Evolutionary conservation across 2,113 vertebrate genomes (phyloP).

Genomic region (Lipotes vexillifer): DNA sequence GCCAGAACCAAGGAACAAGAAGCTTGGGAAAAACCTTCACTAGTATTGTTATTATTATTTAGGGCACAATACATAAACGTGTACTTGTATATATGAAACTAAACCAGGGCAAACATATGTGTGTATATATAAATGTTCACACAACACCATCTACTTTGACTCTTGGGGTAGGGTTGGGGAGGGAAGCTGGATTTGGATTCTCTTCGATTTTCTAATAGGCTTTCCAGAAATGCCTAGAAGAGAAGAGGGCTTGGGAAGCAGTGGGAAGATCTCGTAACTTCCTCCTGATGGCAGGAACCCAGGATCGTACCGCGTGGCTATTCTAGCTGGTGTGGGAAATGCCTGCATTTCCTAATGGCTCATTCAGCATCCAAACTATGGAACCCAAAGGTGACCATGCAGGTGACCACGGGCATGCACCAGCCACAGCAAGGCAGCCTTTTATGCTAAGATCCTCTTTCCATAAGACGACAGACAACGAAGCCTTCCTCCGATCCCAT

Average conservation of each 20-base stretch:
- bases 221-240: not conserved
- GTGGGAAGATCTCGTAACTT: not conserved
- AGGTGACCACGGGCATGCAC: not conserved
- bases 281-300: not conserved
- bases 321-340: not conserved
- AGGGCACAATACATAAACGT: not conserved
- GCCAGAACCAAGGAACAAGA: not conserved
- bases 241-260: not conserved
- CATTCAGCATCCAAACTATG: not conserved
- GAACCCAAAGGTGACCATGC: not conserved
- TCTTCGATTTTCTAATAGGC: not conserved
- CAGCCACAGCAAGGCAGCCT: not conserved
- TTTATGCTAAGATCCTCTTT: not conserved
- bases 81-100: not conserved
- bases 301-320: rapidly evolving
- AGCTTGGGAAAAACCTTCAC: not conserved
- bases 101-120: not conserved
- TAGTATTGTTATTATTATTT: not conserved
- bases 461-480: rapidly evolving
- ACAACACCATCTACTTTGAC: not conserved
- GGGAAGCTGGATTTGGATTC: not conserved
- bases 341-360: not conserved
- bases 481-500: not conserved
- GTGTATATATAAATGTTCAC: not conserved
- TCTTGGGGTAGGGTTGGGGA: not conserved